A percentile compares a stretch with the other conserved stretches of the same genome.
phyloP scores from a whole-genome alignment of 1,140 invertebrate genomes.

The Drosophila bipectinata region DNA sequence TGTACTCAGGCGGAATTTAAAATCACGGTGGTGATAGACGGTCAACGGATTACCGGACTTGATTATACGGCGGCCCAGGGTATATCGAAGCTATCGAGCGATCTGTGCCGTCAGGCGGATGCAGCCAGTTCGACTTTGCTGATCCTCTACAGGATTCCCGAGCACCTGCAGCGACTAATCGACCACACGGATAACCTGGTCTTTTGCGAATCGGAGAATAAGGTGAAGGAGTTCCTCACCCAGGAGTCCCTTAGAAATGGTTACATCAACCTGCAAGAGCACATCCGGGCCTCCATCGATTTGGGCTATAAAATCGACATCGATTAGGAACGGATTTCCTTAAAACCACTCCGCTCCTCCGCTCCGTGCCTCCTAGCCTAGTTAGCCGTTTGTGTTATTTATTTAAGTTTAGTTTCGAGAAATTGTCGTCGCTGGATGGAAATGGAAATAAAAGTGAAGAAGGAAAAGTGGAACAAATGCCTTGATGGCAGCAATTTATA shows the following conservation, averaged over 20 bases:
- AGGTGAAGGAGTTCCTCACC: constrained; percentile 72
- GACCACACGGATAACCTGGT: constrained; percentile 74
- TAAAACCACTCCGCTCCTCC: neutral
- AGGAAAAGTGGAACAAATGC: constrained; percentile 67
- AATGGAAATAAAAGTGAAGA: constrained; percentile 49
- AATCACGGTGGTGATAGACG: constrained; percentile 87
- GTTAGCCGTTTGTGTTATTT: constrained; percentile 60
- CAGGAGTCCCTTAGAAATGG: constrained; percentile 81
- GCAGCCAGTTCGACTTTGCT: constrained; percentile 58
- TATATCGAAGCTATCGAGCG: constrained; percentile 75
- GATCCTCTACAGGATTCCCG: constrained; percentile 67
- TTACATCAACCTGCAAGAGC: constrained; percentile 72
- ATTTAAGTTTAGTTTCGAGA: constrained; percentile 54
- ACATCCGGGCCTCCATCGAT: constrained; percentile 82
- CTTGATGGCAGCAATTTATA: constrained; percentile 79
- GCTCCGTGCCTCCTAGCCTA: constrained; percentile 10
- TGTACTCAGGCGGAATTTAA: constrained; percentile 77
- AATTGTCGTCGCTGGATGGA: constrained; percentile 39
- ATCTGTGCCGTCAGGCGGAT: constrained; percentile 61
- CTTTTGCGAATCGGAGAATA: constrained; percentile 69
- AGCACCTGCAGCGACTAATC: constrained; percentile 64
- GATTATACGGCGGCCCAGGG: constrained; percentile 87
- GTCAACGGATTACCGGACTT: constrained; percentile 85
- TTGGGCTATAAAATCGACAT: constrained; percentile 78
- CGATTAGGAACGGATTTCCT: constrained; percentile 42